Conservation (phyloP, 2,113 vertebrate genomes). For the Oryzias melastigma region DNA sequence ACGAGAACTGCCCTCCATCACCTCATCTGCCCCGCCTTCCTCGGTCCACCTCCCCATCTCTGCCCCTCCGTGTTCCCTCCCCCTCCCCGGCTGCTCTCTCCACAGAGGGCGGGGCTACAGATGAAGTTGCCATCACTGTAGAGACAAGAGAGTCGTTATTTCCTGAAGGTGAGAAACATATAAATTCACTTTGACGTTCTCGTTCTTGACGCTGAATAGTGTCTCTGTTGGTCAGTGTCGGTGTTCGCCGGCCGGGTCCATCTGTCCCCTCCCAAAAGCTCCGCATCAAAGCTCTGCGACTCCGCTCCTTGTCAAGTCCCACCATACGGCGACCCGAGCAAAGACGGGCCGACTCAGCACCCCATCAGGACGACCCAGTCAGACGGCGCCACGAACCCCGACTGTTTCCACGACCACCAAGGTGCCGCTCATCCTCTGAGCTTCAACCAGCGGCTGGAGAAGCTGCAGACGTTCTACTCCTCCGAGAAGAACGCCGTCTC, state of each 20-base stretch:
- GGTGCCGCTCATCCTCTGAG: slow-evolving; percentile 51
- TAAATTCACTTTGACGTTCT: neutral
- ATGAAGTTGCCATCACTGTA: slow-evolving; percentile 70
- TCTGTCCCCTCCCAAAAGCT: slow-evolving; percentile 68
- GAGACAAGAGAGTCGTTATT: slow-evolving; percentile 72
- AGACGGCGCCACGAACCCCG: slow-evolving; percentile 40
- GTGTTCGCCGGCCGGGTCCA: slow-evolving; percentile 72
- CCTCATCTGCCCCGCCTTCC: slow-evolving; percentile 44
- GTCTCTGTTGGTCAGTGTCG: slow-evolving; percentile 69
- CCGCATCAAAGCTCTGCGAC: slow-evolving; percentile 62
- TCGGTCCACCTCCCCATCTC: slow-evolving; percentile 31
- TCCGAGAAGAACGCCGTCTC: slow-evolving; percentile 59
- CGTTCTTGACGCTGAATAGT: neutral
- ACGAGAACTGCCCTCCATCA: slow-evolving; percentile 49
- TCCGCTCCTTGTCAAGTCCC: slow-evolving; percentile 67
- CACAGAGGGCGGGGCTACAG: slow-evolving; percentile 56
- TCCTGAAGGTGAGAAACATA: slow-evolving; percentile 73
- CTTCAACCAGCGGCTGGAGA: slow-evolving; percentile 68
- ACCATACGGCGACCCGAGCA: slow-evolving; percentile 54
- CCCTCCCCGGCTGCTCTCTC: slow-evolving; percentile 37
- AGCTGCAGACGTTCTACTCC: slow-evolving; percentile 63
- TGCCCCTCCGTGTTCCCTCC: slow-evolving; percentile 29
- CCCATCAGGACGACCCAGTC: slow-evolving; percentile 56
- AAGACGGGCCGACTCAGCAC: slow-evolving; percentile 46
- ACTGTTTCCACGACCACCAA: slow-evolving; percentile 42